Conservation (phyloP, 2,113 vertebrate genomes). For the Ranitomeya imitator region DNA sequence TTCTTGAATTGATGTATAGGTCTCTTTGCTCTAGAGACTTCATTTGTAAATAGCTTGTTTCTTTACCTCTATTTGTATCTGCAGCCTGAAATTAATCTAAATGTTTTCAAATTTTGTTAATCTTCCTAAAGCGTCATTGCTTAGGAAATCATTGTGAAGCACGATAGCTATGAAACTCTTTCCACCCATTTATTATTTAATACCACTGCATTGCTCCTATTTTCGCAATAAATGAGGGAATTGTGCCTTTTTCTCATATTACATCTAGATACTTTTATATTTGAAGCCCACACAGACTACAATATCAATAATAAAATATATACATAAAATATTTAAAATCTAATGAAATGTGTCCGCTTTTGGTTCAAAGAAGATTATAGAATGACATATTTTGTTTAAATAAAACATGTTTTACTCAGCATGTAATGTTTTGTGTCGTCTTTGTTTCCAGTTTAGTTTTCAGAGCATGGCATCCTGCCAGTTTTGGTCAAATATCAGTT, state of each 20-base stretch:
- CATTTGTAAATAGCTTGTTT: background rate
- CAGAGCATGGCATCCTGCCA: slow-evolving; percentile 18
- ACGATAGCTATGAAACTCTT: background rate
- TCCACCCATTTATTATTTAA: slow-evolving; percentile 9
- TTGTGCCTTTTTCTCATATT: background rate
- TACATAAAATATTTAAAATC: slow-evolving; percentile 37
- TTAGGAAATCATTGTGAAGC: background rate
- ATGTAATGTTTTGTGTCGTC: slow-evolving; percentile 13
- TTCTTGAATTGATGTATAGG: background rate
- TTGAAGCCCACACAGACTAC: slow-evolving; percentile 20
- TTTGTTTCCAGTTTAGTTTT: slow-evolving; percentile 37
- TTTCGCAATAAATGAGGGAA: slow-evolving; percentile 22
- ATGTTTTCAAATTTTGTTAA: background rate
- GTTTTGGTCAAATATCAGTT: slow-evolving; percentile 26
- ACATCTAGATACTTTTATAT: slow-evolving; percentile 14
- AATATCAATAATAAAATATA: slow-evolving; percentile 52
- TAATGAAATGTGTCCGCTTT: slow-evolving; percentile 44
- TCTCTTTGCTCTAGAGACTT: background rate
- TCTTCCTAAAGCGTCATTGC: background rate
- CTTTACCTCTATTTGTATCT: background rate
- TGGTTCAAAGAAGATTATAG: slow-evolving; percentile 43
- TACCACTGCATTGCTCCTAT: background rate
- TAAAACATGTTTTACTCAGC: slow-evolving; percentile 45
- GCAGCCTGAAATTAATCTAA: background rate
- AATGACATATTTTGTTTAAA: slow-evolving; percentile 54